Base-by-base conservation (phyloP, 2,888 invertebrate genomes). In the Tolmerus cingulatus region DNA sequence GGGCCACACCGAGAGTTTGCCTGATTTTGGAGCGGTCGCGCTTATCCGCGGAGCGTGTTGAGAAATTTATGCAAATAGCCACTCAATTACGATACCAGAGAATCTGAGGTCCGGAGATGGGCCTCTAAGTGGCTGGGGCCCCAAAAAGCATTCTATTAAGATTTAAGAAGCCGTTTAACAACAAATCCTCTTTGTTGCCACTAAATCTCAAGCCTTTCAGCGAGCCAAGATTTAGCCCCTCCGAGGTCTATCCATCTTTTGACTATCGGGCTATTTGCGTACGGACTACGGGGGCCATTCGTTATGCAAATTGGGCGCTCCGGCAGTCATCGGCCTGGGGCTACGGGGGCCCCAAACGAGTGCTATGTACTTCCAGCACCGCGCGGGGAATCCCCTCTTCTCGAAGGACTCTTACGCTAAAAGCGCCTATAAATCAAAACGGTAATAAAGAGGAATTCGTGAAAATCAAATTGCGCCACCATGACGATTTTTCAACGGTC, bases 141-240 rank as follows among this genome's bases (percentile, higher is more conserved):
- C 81, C 40, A 40, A 27, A 55, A n/a, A 14, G 2, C 4, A n/a
- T 81, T 27, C 46, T 81, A 23, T 14, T 7, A n/a, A 81, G 81
- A 81, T 81, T 81, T 30, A 81, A 81, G 81, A 81, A 81, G 81
- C 81, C 81, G 81, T 81, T 81, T 55, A 55, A 55, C 81, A 55
- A 27, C 81, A 34, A 81, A 81, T 30, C 23, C 55, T 34, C 51
- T 51, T 55, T 23, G 14, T 16, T 43, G 78, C 30, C 81, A 55
- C 30, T 81, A 81, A 81, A 55, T 81, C 55, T 55, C 1, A 55
- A 78, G 78, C 43, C 78, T 78, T 78, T 78, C 78, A 78, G 37
- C 37, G 9, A 43, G 46, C 40, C 19, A 43, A 66, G 78, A 78
- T 37, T 78, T 19, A 43, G 37, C 23, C 46, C 23, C 23, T 46